A percentile compares a stretch with the other conserved stretches of the same genome.
phyloP scores from a whole-genome alignment of 2,113 vertebrate species.

The Corythoichthys haematopterus region DNA sequence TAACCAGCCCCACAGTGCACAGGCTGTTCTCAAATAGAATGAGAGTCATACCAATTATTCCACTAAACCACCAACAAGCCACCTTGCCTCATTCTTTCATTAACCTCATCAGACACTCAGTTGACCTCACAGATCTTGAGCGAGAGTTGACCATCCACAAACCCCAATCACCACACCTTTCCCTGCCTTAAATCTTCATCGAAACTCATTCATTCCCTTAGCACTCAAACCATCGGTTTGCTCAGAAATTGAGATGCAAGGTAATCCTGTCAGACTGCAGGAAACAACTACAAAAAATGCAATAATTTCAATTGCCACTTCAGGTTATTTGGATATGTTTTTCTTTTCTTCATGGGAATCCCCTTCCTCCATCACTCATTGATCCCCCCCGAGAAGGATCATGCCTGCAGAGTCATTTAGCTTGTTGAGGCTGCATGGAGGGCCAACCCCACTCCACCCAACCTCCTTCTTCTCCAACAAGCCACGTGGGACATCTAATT shows the following conservation, averaged over 20 bases:
- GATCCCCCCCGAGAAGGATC: conserved; percentile 36
- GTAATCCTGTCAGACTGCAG: conserved; percentile 48
- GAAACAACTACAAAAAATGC: conserved; percentile 65
- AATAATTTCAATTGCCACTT: conserved; percentile 63
- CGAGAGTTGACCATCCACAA: conserved; percentile 56
- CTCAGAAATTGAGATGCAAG: conserved; percentile 54
- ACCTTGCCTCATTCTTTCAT: conserved; percentile 13
- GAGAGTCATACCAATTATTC: too few species aligned
- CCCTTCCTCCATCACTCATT: conserved; percentile 42
- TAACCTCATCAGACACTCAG: conserved; percentile 43
- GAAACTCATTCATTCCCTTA: background rate
- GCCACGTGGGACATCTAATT: conserved; percentile 69
- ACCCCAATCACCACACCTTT: conserved; percentile 49
- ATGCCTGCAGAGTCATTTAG: conserved; percentile 52
- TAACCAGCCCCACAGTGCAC: too few species aligned
- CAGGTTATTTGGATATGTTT: conserved; percentile 59
- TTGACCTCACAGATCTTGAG: conserved; percentile 69
- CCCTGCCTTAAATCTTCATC: conserved; percentile 35
- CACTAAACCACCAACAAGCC: background rate
- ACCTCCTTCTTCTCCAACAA: conserved; percentile 30
- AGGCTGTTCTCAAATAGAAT: too few species aligned
- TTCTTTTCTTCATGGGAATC: conserved; percentile 53
- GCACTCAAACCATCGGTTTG: conserved; percentile 17
- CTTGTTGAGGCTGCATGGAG: conserved; percentile 51
- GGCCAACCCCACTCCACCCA: conserved; percentile 25